phyloP scores from a whole-genome alignment of 2,888 invertebrate species.

The Apocheima hispidaria region DNA sequence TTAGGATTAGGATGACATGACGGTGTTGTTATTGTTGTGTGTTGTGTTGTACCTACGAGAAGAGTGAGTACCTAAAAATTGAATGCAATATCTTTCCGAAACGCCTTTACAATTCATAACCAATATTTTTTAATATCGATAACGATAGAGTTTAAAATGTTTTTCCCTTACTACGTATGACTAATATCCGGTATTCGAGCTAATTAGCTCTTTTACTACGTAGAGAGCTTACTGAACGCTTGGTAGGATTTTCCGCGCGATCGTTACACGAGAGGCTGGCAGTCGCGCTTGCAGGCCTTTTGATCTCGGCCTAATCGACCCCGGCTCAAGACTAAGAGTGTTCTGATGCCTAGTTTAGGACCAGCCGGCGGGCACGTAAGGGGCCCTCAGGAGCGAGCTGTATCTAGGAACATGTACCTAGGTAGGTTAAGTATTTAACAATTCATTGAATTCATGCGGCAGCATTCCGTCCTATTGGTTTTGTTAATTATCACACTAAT shows the following conservation, averaged over 20 bases:
- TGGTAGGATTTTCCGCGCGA: constrained; percentile 27
- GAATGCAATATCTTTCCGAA: no score
- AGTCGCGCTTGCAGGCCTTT: constrained; percentile 16
- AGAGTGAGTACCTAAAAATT: no score
- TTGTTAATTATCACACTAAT: no score
- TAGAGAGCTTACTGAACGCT: constrained; percentile 25
- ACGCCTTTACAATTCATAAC: background rate
- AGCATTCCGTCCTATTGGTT: no score
- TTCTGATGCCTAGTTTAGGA: background rate
- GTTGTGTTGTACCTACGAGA: no score
- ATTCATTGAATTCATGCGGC: no score
- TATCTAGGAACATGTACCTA: background rate
- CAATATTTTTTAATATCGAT: background rate
- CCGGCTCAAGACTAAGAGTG: constrained; percentile 6
- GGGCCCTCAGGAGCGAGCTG: background rate
- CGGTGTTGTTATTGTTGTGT: no score
- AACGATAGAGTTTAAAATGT: background rate
- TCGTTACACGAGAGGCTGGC: constrained; percentile 20
- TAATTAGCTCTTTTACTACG: constrained; percentile 20
- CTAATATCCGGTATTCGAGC: background rate
- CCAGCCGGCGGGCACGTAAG: background rate
- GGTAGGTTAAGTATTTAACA: background rate
- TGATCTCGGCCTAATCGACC: constrained; percentile 30
- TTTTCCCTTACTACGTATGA: background rate
- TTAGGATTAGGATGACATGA: no score